Evolutionary conservation across 2,888 invertebrate species (phyloP).

Genomic region (Protodeltote pygarga): DNA sequence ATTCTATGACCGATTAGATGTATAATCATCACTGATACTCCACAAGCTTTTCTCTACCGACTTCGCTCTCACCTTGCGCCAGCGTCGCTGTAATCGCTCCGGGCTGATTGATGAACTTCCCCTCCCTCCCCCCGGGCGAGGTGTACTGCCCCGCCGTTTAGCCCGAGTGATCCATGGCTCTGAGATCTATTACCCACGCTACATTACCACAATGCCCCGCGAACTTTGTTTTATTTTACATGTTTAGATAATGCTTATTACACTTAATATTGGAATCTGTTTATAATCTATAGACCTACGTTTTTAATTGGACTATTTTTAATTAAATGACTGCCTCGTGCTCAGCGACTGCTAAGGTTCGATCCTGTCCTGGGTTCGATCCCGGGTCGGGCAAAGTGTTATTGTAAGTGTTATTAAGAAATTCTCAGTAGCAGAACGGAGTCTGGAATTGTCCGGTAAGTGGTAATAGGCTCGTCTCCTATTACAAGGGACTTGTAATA

Average conservation of each 20-base stretch:
- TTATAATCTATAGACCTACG: not conserved
- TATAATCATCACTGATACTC: no score
- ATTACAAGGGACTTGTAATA: no score
- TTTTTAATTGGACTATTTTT: no score
- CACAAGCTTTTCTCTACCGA: not conserved
- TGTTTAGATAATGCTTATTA: constrained; percentile 32
- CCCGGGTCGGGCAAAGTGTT: no score
- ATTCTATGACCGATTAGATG: no score
- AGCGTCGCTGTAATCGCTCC: constrained; percentile 76
- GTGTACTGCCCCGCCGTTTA: constrained; percentile 62
- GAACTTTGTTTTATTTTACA: constrained; percentile 65
- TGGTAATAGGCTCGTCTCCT: no score
- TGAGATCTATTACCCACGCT: constrained; percentile 78
- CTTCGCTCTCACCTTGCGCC: constrained; percentile 48
- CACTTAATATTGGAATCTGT: constrained; percentile 12
- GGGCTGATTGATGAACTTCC: constrained; percentile 84
- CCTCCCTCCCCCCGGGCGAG: constrained; percentile 56
- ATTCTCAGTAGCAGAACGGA: no score
- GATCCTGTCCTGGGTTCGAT: no score
- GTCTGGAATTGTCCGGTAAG: no score
- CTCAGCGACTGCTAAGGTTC: no score
- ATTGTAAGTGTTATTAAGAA: no score
- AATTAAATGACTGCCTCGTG: no score
- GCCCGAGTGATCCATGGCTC: constrained; percentile 76
- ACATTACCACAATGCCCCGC: constrained; percentile 60